phyloP scores from a whole-genome alignment of 2,797 vertebrate species.

The Telmatherina bonti region DNA sequence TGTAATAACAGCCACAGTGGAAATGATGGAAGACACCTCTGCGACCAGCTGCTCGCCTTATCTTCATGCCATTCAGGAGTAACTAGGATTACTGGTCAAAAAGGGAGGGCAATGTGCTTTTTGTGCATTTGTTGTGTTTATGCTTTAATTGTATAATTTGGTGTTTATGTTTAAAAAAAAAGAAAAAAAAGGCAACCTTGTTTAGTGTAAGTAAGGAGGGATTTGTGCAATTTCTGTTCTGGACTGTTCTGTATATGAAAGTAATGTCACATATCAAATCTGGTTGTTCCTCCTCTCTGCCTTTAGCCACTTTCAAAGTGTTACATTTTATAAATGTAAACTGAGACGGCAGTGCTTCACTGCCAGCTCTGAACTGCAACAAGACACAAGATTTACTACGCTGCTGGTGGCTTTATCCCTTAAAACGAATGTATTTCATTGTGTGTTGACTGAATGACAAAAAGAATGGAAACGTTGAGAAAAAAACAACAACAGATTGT shows the following conservation, averaged over 20 bases:
- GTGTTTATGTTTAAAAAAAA: conserved; percentile 49
- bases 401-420: conserved; percentile 44
- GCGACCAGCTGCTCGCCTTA: conserved; percentile 70
- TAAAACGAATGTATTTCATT: conserved; percentile 35
- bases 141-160: conserved; percentile 70
- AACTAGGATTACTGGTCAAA: conserved; percentile 60
- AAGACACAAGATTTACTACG: conserved; percentile 36
- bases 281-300: conserved; percentile 67
- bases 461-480: conserved; percentile 6
- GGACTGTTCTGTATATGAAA: conserved; percentile 56
- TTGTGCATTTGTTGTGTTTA: conserved; percentile 65
- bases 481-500: conserved; percentile 5
- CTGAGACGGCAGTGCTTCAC: conserved; percentile 54
- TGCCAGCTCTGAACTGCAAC: conserved; percentile 61
- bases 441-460: conserved; percentile 10
- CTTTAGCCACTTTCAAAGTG: conserved; percentile 73
- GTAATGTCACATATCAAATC: conserved; percentile 67
- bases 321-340: conserved; percentile 70
- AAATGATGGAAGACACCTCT: conserved; percentile 76
- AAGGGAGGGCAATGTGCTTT: conserved; percentile 70
- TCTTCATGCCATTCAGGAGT: conserved; percentile 65
- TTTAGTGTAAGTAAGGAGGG: conserved; percentile 62
- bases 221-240: conserved; percentile 79
- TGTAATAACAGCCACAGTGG: conserved; percentile 59
- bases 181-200: conserved; percentile 27